Evolutionary conservation across 2,113 vertebrate species (phyloP).

Genomic region (Rhinogobius similis): DNA sequence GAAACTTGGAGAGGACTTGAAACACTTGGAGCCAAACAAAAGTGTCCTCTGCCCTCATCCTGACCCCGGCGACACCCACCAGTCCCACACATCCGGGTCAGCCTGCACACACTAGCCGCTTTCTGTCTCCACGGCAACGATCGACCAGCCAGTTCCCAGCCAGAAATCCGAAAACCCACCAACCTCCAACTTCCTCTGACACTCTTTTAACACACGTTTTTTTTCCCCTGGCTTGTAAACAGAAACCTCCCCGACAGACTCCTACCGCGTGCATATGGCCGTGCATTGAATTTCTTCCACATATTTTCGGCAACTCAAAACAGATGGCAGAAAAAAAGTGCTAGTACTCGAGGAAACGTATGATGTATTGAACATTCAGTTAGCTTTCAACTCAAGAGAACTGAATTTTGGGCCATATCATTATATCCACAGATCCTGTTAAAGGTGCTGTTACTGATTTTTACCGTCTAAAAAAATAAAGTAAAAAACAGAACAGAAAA

Average conservation of each 20-base stretch:
- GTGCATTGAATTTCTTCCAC: conserved; percentile 1
- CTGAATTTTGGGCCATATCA: background rate
- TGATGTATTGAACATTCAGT: background rate
- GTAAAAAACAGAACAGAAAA: too few species aligned
- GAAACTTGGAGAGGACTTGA: conserved; percentile 20
- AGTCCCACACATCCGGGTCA: conserved; percentile 27
- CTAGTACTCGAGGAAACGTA: background rate
- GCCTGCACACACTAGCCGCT: conserved; percentile 5
- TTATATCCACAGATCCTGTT: too few species aligned
- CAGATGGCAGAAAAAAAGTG: conserved; percentile 6
- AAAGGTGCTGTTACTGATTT: too few species aligned
- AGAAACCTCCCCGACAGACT: conserved; percentile 21
- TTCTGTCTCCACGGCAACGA: conserved; percentile 63
- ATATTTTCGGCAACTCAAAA: conserved; percentile 14
- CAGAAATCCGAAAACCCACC: conserved; percentile 43
- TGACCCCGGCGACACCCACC: conserved; percentile 51
- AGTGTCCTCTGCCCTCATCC: conserved; percentile 40
- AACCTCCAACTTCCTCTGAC: conserved; percentile 19
- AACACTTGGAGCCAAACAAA: conserved; percentile 51
- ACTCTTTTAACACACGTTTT: conserved; percentile 11
- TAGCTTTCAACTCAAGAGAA: background rate
- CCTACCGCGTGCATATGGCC: conserved; percentile 29
- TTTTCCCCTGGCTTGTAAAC: background rate
- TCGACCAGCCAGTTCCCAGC: conserved; percentile 33
- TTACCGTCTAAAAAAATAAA: too few species aligned